Percentiles rank a stretch among this genome's conserved stretches.
These are phyloP conservation scores for Phrynosoma blainvillii DNA, from an alignment of 2,113 vertebrate genomes.

Conservation along the genomic window DNA sequence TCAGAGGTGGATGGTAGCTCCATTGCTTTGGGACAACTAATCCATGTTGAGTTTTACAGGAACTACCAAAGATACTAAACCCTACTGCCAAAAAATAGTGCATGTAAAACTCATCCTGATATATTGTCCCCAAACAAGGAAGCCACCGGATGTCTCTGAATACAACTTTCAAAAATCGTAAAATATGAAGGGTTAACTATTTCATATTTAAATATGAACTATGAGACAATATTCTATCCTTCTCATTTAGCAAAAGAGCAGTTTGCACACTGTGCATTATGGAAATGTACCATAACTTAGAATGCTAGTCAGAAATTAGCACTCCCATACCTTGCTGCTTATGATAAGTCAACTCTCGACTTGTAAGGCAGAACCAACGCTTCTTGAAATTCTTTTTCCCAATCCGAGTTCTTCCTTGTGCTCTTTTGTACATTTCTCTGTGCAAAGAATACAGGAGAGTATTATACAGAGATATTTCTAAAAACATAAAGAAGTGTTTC, in stretches of 20 bases:
- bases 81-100: too few species aligned
- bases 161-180: too few species aligned
- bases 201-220: neutral
- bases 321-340: conserved; percentile 87
- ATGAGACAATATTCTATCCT: neutral
- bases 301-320: conserved; percentile 1
- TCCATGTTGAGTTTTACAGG: too few species aligned
- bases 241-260: neutral
- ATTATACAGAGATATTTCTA: neutral
- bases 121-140: too few species aligned
- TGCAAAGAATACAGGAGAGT: conserved; percentile 32
- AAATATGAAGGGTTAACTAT: neutral
- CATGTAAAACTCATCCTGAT: too few species aligned
- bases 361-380: conserved; percentile 94
- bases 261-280: neutral
- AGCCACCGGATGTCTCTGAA: too few species aligned
- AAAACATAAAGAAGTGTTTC: neutral
- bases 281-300: neutral
- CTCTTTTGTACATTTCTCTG: conserved; percentile 95
- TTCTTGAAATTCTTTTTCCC: conserved; percentile 96
- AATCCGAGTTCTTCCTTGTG: conserved; percentile 90
- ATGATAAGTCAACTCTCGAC: conserved; percentile 93
- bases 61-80: too few species aligned
- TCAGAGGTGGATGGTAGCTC: too few species aligned
- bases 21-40: too few species aligned